Percentiles rank a stretch among this genome's conserved stretches.
phyloP scores from a whole-genome alignment of 1,140 invertebrate genomes.

The Drosophila ohnishii region DNA sequence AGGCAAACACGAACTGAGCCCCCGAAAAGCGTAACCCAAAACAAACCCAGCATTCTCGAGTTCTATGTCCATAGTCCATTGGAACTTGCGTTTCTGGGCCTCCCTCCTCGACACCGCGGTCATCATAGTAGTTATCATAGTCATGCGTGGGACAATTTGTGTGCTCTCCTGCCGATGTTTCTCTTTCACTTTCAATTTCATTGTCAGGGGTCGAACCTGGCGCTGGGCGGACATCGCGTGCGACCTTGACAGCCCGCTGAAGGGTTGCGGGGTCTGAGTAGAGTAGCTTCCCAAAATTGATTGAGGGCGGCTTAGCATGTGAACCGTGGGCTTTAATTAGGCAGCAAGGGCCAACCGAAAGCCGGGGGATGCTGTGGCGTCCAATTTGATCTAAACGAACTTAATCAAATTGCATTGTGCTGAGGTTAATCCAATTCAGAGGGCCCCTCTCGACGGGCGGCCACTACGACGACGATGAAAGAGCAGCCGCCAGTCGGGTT shows the following conservation, averaged over 20 bases:
- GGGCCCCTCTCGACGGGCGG: constrained; percentile 3
- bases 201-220: constrained; percentile 19
- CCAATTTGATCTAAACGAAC: constrained; percentile 41
- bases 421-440: constrained; percentile 26
- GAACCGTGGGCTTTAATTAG: constrained; percentile 67
- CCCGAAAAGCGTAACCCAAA: constrained; percentile 20
- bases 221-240: constrained; percentile 29
- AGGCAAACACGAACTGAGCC: constrained; percentile 47
- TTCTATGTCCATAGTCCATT: constrained; percentile 1
- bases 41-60: constrained; percentile 5
- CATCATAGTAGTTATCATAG: constrained; percentile 16
- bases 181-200: constrained; percentile 48
- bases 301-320: constrained; percentile 66
- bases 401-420: constrained; percentile 38
- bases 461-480: not conserved
- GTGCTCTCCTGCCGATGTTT: constrained; percentile 2
- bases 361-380: constrained; percentile 21
- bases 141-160: constrained; percentile 35
- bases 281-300: constrained; percentile 44
- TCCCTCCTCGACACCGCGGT: constrained; percentile 5
- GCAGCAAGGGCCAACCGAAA: constrained; percentile 30
- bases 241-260: constrained; percentile 37
- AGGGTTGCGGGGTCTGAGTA: constrained; percentile 16
- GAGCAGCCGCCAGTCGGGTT: not conserved
- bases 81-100: not conserved